These are phyloP conservation scores for Scaeva pyrastri DNA, from an alignment of 2,888 invertebrate species.

Conservation along the genomic window DNA sequence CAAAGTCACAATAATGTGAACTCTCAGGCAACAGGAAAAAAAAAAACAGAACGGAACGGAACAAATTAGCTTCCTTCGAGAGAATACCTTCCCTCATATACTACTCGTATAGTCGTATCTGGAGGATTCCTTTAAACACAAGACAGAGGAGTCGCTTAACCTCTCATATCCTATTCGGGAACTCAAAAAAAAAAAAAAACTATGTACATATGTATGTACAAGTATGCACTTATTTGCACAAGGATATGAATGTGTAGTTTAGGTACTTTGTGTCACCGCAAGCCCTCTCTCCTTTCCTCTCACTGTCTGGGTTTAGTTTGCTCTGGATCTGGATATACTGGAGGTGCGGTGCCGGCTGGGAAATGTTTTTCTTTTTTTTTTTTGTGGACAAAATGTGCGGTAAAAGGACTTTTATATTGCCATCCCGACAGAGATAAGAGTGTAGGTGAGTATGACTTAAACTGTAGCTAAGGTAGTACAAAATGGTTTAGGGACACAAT, in stretches of 20 bases:
- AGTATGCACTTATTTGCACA: conserved; percentile 63
- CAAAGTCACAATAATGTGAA: conserved; percentile 53
- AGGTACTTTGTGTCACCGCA: conserved; percentile 46
- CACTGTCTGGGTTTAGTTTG: conserved; percentile 65
- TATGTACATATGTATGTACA: background rate
- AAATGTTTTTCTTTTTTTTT: too few species aligned
- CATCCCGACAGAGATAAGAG: conserved; percentile 1
- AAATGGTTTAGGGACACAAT: conserved; percentile 41
- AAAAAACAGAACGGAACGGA: conserved; percentile 20
- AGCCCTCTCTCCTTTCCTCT: conserved; percentile 33
- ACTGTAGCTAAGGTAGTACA: background rate
- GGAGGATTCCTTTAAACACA: conserved; percentile 49
- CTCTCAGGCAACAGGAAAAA: background rate
- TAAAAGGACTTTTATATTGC: conserved; percentile 28
- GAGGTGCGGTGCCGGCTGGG: conserved; percentile 67
- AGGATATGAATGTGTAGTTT: conserved; percentile 52
- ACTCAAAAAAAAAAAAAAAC: too few species aligned
- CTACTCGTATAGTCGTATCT: too few species aligned
- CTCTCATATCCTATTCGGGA: background rate
- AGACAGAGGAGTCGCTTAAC: conserved; percentile 41
- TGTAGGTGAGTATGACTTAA: conserved; percentile 4
- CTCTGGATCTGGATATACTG: too few species aligned
- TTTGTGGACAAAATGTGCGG: conserved; percentile 22
- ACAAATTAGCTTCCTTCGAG: conserved; percentile 49
- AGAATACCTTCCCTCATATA: too few species aligned